Evolutionary conservation across 2,113 vertebrate genomes (phyloP).

Genomic region (Varanus komodoensis): DNA sequence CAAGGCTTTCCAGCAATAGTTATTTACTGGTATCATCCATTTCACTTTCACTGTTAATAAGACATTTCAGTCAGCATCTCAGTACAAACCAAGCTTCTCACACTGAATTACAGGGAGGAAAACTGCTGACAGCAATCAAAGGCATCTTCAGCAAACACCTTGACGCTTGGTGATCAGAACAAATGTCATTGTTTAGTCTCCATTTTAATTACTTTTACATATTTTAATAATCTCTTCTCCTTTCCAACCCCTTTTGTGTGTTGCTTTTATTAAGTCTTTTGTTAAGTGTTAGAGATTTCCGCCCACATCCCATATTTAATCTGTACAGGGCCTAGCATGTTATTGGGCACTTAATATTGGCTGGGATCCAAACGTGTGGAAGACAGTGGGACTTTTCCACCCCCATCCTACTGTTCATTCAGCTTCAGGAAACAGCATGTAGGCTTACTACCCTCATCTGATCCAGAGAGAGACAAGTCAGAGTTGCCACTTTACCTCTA

Average conservation of each 20-base stretch:
- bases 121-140: not conserved
- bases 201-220: not conserved
- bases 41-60: constrained; percentile 42
- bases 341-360: not conserved
- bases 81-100: constrained; percentile 34
- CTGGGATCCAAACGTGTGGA: not conserved
- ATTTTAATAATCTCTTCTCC: not conserved
- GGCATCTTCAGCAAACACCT: not conserved
- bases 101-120: not conserved
- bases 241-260: not conserved
- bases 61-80: constrained; percentile 25
- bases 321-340: not conserved
- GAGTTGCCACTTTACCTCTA: too few relatives aligned
- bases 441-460: too few relatives aligned
- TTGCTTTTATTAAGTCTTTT: not conserved
- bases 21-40: constrained; percentile 31
- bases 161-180: not conserved
- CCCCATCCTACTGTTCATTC: not conserved
- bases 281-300: not conserved
- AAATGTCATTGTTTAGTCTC: not conserved
- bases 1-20: constrained; percentile 46
- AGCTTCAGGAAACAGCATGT: not conserved
- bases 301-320: not conserved
- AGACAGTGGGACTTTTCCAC: not conserved
- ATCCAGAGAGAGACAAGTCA: too few relatives aligned